Base-by-base conservation (phyloP, 2,888 invertebrate species). In the Drosophila anceps region DNA sequence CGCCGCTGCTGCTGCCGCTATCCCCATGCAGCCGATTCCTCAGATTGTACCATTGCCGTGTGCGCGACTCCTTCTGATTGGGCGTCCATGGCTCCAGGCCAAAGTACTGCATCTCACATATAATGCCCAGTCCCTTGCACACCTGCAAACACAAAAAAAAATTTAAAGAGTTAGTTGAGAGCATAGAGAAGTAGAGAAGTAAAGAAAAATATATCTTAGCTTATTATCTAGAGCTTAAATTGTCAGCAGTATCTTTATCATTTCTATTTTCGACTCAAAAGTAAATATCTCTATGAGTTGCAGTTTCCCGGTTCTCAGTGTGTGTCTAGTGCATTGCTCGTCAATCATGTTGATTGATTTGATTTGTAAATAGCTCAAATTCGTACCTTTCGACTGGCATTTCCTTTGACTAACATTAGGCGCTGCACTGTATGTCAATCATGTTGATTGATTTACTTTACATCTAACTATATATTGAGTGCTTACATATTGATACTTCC, bases 61-160 rank as follows among this genome's bases (percentile, higher is more conserved):
- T 96, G 37, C 96, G 96, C 69, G 95, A 94, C 48, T 94, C 94
- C 75, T 94, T 94, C 68, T 94, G 92, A 50, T 84, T 91, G 37
- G 91, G 91, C 15, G 82, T 78, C 91, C 93, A 92, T 51, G 91
- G 92, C 91, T 97, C 96, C 72, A 98, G 94, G 0, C 98, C 98
- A 93, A 98, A 97, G 93, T 98, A 98, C 93, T 98, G 98, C 76
- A 96, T 95, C 93, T 97, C 97, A 78, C 96, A 96, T 84, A 96
- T 95, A 87, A 98, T 97, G 76, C 96, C 96, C 78, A 98, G 93
- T 80, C 95, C 95, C 90, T 96, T 95, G 93, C 97, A 97, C 41
- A 97, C 96, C 98, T 98, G 94, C 0, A 93, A 93, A 59, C 13
- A 1, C 5, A 13, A 20, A 2, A 13, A 1, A 3, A 9, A 6